Evolutionary conservation across 37 sponge, comb jelly and placozoan species (phyloP), one percentile per base, ranked within the genome.

Genomic region (Diacarnus erythraeanus): DNA sequence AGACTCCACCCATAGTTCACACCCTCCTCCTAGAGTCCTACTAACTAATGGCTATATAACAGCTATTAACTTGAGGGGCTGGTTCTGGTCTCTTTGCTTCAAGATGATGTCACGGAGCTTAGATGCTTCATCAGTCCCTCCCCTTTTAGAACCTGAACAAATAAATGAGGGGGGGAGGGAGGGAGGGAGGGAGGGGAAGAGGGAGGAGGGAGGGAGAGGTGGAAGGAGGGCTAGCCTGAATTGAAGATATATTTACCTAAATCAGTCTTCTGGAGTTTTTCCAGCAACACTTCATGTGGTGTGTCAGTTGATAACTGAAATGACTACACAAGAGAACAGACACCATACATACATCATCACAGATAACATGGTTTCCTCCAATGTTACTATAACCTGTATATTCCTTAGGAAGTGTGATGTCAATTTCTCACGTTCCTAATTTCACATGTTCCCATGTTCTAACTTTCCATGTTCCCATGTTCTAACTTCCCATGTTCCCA

Each of bases 221-320:
- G 56, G 56, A 54, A 54, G 17, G 17, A 54, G 56, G 56, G 56
- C 17, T 17, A 64, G 65, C n/a, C 29, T 27, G 65, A 10, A 64
- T 27, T 22, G 65, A 22, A 26, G n/a, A 64, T 10, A 64, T 23
- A 20, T 27, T 35, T 38, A 73, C 74, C 31, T 3, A 59, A 18
- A 17, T 83, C 86, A 22, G 57, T 36, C 30, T 77, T 88, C 30
- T 70, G 72, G 23, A 82, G 77, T 58, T 88, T 83, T 57, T 42
- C 63, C 71, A 89, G 20, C 30, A 89, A 65, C 42, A 73, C 70
- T 39, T 89, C 90, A 43, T 89, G 90, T 63, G 85, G 85, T 20
- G 90, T 84, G 42, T 80, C 84, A 68, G 47, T 67, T 30, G 70
- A 59, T 21, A 59, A 43, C 0, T 80, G 85, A 35, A 57, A 89